Conservation (phyloP, 2,113 vertebrate genomes). For the Seriola aureovittata region DNA sequence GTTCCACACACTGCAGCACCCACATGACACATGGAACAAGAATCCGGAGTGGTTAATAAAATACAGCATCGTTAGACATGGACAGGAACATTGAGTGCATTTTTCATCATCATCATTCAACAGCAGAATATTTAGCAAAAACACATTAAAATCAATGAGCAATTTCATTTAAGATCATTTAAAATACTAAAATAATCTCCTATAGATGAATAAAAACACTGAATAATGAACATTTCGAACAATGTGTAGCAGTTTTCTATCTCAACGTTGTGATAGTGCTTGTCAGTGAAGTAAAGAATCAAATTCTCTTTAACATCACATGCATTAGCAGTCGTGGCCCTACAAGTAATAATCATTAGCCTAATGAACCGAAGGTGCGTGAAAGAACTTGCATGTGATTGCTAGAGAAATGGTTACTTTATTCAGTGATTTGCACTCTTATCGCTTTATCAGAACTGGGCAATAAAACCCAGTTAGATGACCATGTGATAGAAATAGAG, state of each 20-base stretch:
- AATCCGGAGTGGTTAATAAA: constrained; percentile 74
- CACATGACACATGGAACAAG: constrained; percentile 78
- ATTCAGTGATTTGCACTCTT: constrained; percentile 73
- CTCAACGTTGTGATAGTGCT: constrained; percentile 48
- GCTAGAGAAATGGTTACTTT: constrained; percentile 78
- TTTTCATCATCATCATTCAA: neutral
- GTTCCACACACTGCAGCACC: constrained; percentile 84
- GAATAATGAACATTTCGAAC: neutral
- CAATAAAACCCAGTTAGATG: constrained; percentile 23
- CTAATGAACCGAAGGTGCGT: constrained; percentile 17
- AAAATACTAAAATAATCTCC: neutral
- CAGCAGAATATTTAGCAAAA: constrained; percentile 21
- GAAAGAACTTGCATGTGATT: constrained; percentile 66
- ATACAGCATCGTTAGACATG: constrained; percentile 62
- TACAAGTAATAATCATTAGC: neutral
- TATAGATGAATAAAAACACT: neutral
- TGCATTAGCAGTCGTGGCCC: constrained; percentile 51
- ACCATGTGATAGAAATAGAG: neutral
- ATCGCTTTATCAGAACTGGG: constrained; percentile 10
- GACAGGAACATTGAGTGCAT: constrained; percentile 46
- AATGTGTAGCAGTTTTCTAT: neutral
- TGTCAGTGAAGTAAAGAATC: constrained; percentile 78
- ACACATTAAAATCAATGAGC: neutral
- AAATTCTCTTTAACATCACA: constrained; percentile 75
- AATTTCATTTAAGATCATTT: neutral